phyloP scores from a whole-genome alignment of 2,888 invertebrate genomes.

The Caenorhabditis imperialis region DNA sequence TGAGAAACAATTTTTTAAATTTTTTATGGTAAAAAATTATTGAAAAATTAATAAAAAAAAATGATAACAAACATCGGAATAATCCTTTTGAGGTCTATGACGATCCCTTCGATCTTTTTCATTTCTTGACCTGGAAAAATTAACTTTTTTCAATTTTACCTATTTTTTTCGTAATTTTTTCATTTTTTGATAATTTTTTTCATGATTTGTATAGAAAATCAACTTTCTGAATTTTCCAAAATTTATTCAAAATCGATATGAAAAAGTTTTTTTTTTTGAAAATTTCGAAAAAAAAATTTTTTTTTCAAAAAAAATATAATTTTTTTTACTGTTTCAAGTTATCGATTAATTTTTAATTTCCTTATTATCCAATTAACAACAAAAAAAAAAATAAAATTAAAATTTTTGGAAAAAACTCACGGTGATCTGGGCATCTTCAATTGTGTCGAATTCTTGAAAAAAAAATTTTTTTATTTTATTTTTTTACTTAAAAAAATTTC shows the following conservation, averaged over 20 bases:
- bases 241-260: background rate
- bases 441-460: background rate
- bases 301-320: background rate
- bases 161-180: no score
- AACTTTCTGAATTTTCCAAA: background rate
- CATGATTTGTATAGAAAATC: background rate
- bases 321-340: background rate
- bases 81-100: constrained; percentile 26
- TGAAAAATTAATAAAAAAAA: background rate
- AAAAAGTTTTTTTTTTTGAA: background rate
- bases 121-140: constrained; percentile 27
- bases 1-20: background rate
- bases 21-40: no score
- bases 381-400: no score
- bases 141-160: no score
- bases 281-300: background rate
- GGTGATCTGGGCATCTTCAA: background rate
- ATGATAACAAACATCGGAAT: constrained; percentile 16
- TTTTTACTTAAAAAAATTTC: no score
- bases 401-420: background rate
- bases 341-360: background rate
- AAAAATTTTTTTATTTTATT: background rate
- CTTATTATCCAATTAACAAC: no score
- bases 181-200: background rate
- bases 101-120: constrained; percentile 37